These are phyloP conservation scores for Dendrolimus houi DNA, from an alignment of 2,888 invertebrate genomes.

Conservation along the genomic window DNA sequence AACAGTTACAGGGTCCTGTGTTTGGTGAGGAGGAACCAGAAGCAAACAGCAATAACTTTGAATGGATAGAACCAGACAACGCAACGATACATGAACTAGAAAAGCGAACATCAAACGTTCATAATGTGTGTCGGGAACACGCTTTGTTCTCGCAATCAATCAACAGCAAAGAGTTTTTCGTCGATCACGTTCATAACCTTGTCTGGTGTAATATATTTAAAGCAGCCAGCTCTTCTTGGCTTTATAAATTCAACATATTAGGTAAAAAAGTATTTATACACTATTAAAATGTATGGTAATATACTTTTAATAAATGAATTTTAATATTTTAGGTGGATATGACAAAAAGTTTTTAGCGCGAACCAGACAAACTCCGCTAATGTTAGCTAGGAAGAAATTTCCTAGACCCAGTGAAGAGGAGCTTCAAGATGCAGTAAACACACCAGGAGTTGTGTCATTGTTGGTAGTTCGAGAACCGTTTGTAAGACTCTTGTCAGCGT, in stretches of 20 bases:
- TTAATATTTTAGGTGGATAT: conserved; percentile 69
- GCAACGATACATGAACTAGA: conserved; percentile 63
- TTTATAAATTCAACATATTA: conserved; percentile 86
- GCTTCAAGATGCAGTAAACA: conserved; percentile 73
- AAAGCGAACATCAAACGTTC: conserved; percentile 56
- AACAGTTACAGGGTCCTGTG: conserved; percentile 57
- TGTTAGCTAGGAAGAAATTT: conserved; percentile 81
- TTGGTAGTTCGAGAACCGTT: conserved; percentile 84
- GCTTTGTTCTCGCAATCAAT: conserved; percentile 54
- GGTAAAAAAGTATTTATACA: conserved; percentile 44
- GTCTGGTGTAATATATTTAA: conserved; percentile 87
- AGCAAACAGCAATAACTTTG: conserved; percentile 22
- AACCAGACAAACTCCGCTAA: conserved; percentile 79
- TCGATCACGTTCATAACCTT: conserved; percentile 79
- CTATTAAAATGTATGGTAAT: too few species aligned
- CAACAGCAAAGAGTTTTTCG: conserved; percentile 85
- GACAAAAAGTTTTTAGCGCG: conserved; percentile 75
- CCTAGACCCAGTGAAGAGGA: conserved; percentile 80
- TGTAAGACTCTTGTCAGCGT: conserved; percentile 82
- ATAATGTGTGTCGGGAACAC: conserved; percentile 63
- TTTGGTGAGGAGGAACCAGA: conserved; percentile 45
- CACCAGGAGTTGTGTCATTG: conserved; percentile 79
- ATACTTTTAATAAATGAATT: neutral
- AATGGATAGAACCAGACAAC: conserved; percentile 57
- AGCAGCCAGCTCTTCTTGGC: conserved; percentile 87